Evolutionary conservation across 2,797 vertebrate species (phyloP), one percentile per base, ranked within the genome.

Genomic region (Alfaro cultratus): DNA sequence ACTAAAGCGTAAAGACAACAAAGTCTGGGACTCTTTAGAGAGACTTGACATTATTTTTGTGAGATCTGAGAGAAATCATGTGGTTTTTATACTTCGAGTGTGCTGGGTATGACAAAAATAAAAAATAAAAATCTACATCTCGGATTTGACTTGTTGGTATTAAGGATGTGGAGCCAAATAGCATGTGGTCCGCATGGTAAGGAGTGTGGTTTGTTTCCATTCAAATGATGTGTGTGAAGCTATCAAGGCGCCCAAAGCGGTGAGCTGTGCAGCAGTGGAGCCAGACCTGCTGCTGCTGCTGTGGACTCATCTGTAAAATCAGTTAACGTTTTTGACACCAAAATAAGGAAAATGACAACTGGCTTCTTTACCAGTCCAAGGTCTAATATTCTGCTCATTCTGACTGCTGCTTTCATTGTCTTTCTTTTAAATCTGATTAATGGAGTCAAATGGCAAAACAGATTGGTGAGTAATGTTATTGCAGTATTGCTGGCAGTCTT

Each of bases 101-200:
- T 31, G 73, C 68, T 67, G 68, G 43, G 53, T 60, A 26, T 26
- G 51, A 53, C 23, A 53, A 53, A 53, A 39, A 83, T 12, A 80
- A 72, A 36, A 49, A 15, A 46, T 46, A 41, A 57, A 57, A 47
- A 72, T 75, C 77, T 15, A 45, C 11, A 21, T 76, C 46, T 68
- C 0, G 0, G 26, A 64, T 87, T 77, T 80, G 34, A 76, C 68
- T 80, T 53, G 8, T 70, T 11, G 29, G 78, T 80, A 80, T 86
- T 53, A 71, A 43, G 49, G 55, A 45, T 75, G 15, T 39, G 43
- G 39, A 80, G 47, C 80, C 60, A 72, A 68, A 77, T 76, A 84
- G 74, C 74, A 85, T 86, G 82, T 53, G 80, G 84, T 81, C 83
- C 88, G 91, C 85, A 87, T 90, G 80, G 46, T 78, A 43, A 77